Conservation (phyloP, 2,113 vertebrate genomes). For the Aviceda subcristata region DNA sequence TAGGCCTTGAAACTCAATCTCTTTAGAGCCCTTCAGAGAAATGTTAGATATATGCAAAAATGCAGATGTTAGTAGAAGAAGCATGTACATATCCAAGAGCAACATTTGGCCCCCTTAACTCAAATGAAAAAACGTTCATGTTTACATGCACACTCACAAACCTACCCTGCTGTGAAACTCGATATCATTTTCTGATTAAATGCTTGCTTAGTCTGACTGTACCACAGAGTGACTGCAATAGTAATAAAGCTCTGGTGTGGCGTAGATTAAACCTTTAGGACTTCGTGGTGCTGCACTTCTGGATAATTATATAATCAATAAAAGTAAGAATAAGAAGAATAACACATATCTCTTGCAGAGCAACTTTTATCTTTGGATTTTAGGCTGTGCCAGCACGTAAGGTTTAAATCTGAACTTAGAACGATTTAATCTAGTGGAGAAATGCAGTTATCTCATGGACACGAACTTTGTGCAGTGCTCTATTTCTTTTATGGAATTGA, state of each 20-base stretch:
- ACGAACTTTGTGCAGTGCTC: neutral
- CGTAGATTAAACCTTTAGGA: constrained; percentile 16
- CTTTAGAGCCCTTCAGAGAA: neutral
- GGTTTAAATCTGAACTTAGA: neutral
- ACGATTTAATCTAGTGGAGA: neutral
- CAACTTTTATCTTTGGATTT: neutral
- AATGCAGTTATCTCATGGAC: neutral
- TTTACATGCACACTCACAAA: neutral
- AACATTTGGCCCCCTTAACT: constrained; percentile 13
- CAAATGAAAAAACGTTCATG: neutral
- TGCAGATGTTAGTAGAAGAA: neutral
- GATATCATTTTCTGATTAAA: constrained; percentile 36
- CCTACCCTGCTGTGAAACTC: constrained; percentile 13
- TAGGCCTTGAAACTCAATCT: neutral
- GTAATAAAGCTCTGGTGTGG: neutral
- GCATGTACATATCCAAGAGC: neutral
- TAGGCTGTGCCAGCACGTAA: neutral
- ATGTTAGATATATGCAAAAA: neutral
- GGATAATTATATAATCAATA: constrained; percentile 2
- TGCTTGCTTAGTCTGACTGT: neutral
- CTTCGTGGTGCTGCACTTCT: neutral
- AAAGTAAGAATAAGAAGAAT: neutral
- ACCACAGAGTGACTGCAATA: neutral
- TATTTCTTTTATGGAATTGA: neutral
- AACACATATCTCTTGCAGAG: neutral